Base-by-base conservation (phyloP, 1,140 invertebrate genomes). In the Eriosoma lanigerum region DNA sequence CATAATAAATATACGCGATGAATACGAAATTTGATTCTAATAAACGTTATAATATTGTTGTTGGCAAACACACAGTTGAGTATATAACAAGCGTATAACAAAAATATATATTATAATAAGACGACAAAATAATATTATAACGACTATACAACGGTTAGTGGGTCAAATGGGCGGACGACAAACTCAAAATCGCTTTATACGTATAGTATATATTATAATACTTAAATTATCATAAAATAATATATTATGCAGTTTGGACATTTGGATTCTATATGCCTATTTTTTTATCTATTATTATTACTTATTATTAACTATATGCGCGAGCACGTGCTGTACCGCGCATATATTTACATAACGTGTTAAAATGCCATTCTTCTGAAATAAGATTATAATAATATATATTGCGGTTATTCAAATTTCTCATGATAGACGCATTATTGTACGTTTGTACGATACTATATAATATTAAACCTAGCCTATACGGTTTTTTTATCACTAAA, bases 1-100 rank as follows among this genome's bases (percentile, higher is more conserved):
- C 3, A 38, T 38, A 38, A 4, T 38, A 38, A 38, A 38, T 38
- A 4, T 38, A 48, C 54, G 15, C 44, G 44, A 29, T 60, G 75
- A 78, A 78, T 78, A 78, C 75, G 38, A 78, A 60, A 78, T 78
- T 60, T 48, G 75, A 46, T 46, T 46, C 72, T 56, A 73, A 58
- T 58, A 60, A 58, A 38, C 54, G 32, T 76, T 26, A 46, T 46
- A 21, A 60, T 38, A 4, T 78, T 78, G 56, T 78, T 29, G 62
- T 60, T 62, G 32, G 75, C 54, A 32, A 78, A 38, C 32, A 38
- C 32, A 6, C 52, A 15, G 32, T 38, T 4, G 64, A 44, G 52
- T 3, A 50, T n/a, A n/a, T 54, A 13, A 54, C 68, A 29, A 21
- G 10, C n/a, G n/a, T 68, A 17, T n/a, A n/a, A n/a, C n/a, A n/a